phyloP scores from a whole-genome alignment of 2,113 vertebrate genomes.

The Athene noctua region DNA sequence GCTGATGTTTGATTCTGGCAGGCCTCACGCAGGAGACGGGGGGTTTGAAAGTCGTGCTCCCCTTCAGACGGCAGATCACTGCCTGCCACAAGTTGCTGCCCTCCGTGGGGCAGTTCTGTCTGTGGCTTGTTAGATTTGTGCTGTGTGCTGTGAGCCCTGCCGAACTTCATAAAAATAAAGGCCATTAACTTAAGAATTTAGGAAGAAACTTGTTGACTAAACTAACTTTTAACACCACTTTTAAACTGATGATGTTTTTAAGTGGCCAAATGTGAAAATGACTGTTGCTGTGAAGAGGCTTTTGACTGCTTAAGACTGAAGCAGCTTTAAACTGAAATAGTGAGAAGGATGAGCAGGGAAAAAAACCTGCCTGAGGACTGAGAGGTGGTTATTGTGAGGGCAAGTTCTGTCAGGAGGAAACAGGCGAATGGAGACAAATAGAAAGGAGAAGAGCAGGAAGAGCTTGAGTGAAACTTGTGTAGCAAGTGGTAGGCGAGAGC shows the following conservation, averaged over 20 bases:
- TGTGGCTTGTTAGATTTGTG: neutral
- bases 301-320: neutral
- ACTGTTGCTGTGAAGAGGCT: neutral
- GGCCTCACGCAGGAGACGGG: neutral
- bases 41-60: neutral
- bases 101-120: neutral
- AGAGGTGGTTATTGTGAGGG: neutral
- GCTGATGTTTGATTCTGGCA: neutral
- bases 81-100: neutral
- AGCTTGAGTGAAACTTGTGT: neutral
- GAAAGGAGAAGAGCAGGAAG: neutral
- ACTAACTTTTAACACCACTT: neutral
- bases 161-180: neutral
- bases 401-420: neutral
- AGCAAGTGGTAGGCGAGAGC: neutral
- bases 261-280: neutral
- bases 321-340: neutral
- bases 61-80: accelerated
- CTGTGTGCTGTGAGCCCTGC: neutral
- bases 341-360: neutral
- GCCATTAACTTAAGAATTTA: neutral
- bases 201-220: neutral
- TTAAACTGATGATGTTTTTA: neutral
- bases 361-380: neutral
- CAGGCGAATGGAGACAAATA: neutral